Percentiles rank a stretch among this genome's conserved stretches.
Evolutionary conservation across 2,888 invertebrate genomes (phyloP).

Genomic region (Poecilus cupreus): DNA sequence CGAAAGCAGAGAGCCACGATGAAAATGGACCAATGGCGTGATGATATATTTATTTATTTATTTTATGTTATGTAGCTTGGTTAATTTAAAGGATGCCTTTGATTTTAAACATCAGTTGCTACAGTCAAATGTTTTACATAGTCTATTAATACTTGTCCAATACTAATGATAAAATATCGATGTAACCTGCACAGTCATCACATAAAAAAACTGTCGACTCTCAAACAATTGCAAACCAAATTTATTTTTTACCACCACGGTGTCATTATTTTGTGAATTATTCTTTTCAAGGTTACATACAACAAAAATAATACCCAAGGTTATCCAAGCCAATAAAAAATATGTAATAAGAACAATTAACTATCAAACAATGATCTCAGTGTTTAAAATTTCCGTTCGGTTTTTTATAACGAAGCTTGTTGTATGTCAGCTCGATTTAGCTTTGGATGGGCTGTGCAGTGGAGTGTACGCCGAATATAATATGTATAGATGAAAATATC

Average conservation of each 20-base stretch:
- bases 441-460: constrained; percentile 9
- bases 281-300: constrained; percentile 32
- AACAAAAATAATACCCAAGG: constrained; percentile 39
- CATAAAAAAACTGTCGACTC: neutral
- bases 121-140: constrained; percentile 28
- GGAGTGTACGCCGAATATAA: constrained; percentile 54
- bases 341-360: constrained; percentile 53
- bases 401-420: constrained; percentile 40
- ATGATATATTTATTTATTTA: too few relatives aligned
- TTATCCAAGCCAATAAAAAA: constrained; percentile 32
- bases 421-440: constrained; percentile 46
- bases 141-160: constrained; percentile 36
- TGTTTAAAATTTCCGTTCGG: neutral
- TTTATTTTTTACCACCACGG: neutral
- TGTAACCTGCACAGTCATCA: constrained; percentile 22
- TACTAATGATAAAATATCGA: constrained; percentile 37
- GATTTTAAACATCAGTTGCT: constrained; percentile 26
- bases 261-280: constrained; percentile 39
- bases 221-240: constrained; percentile 4
- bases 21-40: too few relatives aligned
- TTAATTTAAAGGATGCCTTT: constrained; percentile 24
- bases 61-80: too few relatives aligned
- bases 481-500: constrained; percentile 53
- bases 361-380: constrained; percentile 27
- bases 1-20: too few relatives aligned